These are phyloP conservation scores for Pteruthius melanotis DNA, from an alignment of 2,113 vertebrate genomes.

Conservation along the genomic window DNA sequence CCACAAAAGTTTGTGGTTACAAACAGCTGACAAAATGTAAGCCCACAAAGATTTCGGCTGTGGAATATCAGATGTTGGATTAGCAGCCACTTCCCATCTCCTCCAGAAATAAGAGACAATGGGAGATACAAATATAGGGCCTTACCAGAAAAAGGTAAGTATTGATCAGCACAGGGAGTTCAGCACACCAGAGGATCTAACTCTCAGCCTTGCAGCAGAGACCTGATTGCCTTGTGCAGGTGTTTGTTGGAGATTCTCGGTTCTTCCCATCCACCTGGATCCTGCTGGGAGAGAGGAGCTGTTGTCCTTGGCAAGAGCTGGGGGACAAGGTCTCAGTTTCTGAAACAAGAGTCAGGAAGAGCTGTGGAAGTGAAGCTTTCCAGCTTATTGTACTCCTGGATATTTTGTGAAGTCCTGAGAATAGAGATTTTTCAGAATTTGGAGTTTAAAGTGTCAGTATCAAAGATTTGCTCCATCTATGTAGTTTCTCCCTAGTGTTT, in stretches of 20 bases:
- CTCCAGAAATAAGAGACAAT: neutral
- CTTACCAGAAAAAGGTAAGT: neutral
- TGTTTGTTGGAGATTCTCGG: fast-evolving
- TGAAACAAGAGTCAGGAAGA: neutral
- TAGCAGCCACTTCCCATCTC: neutral
- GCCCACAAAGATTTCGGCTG: neutral
- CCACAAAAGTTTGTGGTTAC: neutral
- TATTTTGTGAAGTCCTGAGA: neutral
- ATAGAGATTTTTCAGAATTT: neutral
- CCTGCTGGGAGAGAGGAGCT: neutral
- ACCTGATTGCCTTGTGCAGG: neutral
- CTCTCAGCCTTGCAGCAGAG: neutral
- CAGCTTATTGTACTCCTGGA: neutral
- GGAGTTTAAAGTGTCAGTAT: neutral
- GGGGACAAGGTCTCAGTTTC: neutral
- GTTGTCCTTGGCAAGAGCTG: neutral
- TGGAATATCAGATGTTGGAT: neutral
- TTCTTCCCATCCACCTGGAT: neutral
- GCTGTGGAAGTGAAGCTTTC: neutral
- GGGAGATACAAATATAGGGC: neutral
- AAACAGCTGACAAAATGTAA: neutral
- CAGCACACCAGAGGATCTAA: neutral
- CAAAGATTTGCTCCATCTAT: neutral
- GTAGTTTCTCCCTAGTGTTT: neutral
- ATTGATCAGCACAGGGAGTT: neutral